These are phyloP conservation scores for Dallia pectoralis DNA, from an alignment of 2,797 vertebrate species.

Conservation along the genomic window DNA sequence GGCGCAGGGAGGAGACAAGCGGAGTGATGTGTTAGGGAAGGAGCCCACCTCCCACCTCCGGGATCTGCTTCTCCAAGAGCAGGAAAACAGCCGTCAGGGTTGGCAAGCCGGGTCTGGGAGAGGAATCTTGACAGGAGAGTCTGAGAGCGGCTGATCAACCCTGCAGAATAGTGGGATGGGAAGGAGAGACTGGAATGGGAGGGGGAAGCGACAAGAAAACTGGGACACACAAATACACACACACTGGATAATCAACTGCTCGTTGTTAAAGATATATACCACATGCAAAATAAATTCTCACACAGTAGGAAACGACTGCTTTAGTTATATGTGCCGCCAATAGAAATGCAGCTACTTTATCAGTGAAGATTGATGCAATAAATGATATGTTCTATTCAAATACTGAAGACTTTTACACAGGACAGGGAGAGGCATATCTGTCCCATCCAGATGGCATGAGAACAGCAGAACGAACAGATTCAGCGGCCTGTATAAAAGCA, in stretches of 20 bases:
- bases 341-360: background rate
- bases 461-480: slow-evolving; percentile 46
- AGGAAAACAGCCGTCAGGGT: slow-evolving; percentile 57
- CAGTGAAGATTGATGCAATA: background rate
- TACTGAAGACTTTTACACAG: slow-evolving; percentile 36
- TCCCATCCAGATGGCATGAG: slow-evolving; percentile 65
- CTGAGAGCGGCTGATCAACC: slow-evolving; percentile 25
- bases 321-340: slow-evolving; percentile 10
- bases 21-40: slow-evolving; percentile 30
- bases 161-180: background rate
- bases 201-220: background rate
- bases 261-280: background rate
- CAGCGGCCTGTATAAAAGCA: background rate
- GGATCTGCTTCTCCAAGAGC: slow-evolving; percentile 38
- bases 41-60: background rate
- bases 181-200: background rate
- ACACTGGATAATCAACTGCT: background rate
- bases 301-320: background rate
- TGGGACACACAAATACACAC: slow-evolving; percentile 30
- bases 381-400: background rate
- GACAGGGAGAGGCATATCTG: slow-evolving; percentile 59
- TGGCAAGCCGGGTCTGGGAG: slow-evolving; percentile 53
- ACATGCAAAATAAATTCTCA: background rate
- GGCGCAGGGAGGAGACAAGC: slow-evolving; percentile 16
- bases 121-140: slow-evolving; percentile 53